A percentile compares a stretch with the other conserved stretches of the same genome.
Evolutionary conservation across 2,113 vertebrate species (phyloP).

Genomic region (Thinocorus orbignyianus): DNA sequence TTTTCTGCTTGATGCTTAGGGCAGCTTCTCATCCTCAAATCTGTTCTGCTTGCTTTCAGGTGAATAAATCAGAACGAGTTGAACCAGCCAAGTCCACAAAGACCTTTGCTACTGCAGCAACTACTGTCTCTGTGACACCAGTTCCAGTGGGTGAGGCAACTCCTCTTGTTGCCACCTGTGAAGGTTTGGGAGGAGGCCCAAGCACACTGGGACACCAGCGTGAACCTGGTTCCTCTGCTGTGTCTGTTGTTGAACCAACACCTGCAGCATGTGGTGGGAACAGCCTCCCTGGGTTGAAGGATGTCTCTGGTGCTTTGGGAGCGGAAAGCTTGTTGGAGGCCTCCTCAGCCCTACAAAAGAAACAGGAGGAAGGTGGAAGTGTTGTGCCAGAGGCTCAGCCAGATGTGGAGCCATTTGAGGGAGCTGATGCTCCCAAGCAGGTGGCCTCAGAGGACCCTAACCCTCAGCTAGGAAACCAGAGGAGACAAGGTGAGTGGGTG

Average conservation of each 20-base stretch:
- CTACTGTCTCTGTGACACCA: rapidly evolving
- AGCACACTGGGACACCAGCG: neutral
- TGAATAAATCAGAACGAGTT: constrained; percentile 37
- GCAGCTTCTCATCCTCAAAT: neutral
- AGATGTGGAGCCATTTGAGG: neutral
- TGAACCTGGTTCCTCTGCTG: neutral
- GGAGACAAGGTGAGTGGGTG: constrained; percentile 19
- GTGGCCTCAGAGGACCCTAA: neutral
- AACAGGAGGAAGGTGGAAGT: neutral
- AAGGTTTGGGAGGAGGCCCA: neutral
- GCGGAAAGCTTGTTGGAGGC: neutral
- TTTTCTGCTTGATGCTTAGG: neutral
- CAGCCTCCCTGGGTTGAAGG: neutral
- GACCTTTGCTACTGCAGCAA: neutral
- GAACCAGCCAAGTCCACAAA: neutral
- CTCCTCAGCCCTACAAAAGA: neutral
- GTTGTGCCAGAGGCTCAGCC: neutral
- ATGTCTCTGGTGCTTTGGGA: neutral
- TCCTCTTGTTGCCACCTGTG: neutral
- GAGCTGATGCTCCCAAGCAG: neutral
- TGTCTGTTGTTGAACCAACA: neutral
- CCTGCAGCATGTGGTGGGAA: neutral
- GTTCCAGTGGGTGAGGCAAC: neutral
- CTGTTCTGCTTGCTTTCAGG: constrained; percentile 39
- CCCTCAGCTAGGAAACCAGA: neutral